Evolutionary conservation across 1,140 invertebrate species (phyloP).

Genomic region (Bilobella aurantiaca): DNA sequence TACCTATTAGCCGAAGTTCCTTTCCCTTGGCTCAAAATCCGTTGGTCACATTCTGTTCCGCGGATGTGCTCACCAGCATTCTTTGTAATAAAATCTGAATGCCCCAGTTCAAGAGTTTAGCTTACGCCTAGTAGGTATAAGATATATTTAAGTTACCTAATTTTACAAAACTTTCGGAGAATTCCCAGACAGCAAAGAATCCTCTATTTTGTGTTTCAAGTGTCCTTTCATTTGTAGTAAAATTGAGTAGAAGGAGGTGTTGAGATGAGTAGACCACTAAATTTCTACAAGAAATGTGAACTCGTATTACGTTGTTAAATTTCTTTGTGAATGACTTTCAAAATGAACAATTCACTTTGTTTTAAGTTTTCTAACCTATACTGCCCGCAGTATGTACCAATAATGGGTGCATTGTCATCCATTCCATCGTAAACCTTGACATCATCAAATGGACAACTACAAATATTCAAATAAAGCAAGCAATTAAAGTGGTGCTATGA

Average conservation of each 20-base stretch:
- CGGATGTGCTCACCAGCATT: conserved; percentile 82
- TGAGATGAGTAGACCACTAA: conserved; percentile 87
- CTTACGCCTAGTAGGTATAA: too few species aligned
- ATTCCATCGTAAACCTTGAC: conserved; percentile 92
- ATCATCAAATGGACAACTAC: conserved; percentile 95
- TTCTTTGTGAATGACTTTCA: background rate
- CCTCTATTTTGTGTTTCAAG: conserved; percentile 87
- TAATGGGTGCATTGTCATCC: conserved; percentile 69
- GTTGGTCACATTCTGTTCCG: conserved; percentile 93
- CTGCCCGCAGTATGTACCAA: conserved; percentile 96
- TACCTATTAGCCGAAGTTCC: conserved; percentile 46
- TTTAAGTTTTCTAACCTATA: too few species aligned
- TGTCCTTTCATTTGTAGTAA: conserved; percentile 74
- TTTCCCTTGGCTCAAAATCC: conserved; percentile 85
- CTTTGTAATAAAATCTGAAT: conserved; percentile 80
- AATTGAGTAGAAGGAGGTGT: conserved; percentile 75
- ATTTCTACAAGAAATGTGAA: conserved; percentile 44
- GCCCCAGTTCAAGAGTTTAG: too few species aligned
- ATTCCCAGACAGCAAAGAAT: conserved; percentile 91
- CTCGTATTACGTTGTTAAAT: background rate
- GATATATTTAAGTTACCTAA: conserved; percentile 75
- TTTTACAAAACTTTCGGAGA: conserved; percentile 92
- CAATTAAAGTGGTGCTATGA: too few species aligned
- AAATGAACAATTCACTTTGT: background rate
- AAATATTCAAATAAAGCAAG: conserved; percentile 29